These are phyloP conservation scores for Rhyacophila brunnea DNA, from an alignment of 1,140 invertebrate genomes.

Conservation along the genomic window DNA sequence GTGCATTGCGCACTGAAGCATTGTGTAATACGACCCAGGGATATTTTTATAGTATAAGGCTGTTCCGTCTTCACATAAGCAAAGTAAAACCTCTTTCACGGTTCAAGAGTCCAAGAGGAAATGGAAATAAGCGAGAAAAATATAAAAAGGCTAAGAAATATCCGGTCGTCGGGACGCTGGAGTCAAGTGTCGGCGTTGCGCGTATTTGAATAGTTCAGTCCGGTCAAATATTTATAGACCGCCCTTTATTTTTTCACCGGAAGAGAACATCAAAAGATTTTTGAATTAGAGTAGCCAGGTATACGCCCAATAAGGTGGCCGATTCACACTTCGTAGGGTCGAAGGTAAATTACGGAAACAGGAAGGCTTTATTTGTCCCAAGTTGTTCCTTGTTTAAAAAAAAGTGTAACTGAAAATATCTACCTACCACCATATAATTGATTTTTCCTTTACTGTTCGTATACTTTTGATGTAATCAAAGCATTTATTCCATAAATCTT, in stretches of 20 bases:
- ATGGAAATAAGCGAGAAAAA: constrained; percentile 33
- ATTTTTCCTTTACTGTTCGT: too few relatives aligned
- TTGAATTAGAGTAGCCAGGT: too few relatives aligned
- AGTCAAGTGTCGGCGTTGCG: constrained; percentile 10
- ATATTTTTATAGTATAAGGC: constrained; percentile 21
- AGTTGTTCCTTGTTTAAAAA: too few relatives aligned
- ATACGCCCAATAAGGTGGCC: too few relatives aligned
- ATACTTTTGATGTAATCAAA: too few relatives aligned
- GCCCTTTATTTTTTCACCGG: neutral
- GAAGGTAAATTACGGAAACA: too few relatives aligned
- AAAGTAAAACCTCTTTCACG: constrained; percentile 28
- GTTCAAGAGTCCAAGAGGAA: constrained; percentile 18
- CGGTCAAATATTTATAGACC: constrained; percentile 7
- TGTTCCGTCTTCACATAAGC: constrained; percentile 12
- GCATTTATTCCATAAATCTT: too few relatives aligned
- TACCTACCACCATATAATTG: too few relatives aligned
- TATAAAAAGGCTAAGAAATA: constrained; percentile 22
- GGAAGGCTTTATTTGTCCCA: too few relatives aligned
- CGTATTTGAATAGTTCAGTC: constrained; percentile 17
- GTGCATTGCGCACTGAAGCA: constrained; percentile 3
- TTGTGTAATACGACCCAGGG: constrained; percentile 12
- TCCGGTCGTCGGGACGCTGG: constrained; percentile 11
- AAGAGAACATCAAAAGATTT: too few relatives aligned
- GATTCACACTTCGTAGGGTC: too few relatives aligned
- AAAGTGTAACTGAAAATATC: too few relatives aligned